Evolutionary conservation across 30 jellyfish, hydroid and myxozoan genomes (phyloP), one percentile per base, ranked within the genome.

Genomic region (Rhopilema esculentum): DNA sequence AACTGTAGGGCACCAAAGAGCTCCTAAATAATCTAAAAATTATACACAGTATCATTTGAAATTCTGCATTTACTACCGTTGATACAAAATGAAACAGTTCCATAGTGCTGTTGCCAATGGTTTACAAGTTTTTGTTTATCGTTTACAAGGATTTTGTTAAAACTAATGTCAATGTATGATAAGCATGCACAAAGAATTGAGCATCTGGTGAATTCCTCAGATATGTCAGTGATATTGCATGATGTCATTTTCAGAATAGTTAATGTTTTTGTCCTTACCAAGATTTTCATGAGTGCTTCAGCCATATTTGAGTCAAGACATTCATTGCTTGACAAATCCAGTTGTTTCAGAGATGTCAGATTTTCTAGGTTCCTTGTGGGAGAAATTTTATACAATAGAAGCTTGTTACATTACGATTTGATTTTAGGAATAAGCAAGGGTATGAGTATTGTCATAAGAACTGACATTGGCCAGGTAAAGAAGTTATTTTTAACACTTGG

Each of bases 151-250:
- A 61, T 32, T 17, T 33, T 76, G 65, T 84, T 84, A 73, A 84
- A 84, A 72, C 93, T 84, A 79, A 84, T 80, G 53, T 84, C 93
- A 32, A 84, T n/a, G n/a, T 50, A 53, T 7, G 31, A 66, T 25
- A 84, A 62, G 51, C 52, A 32, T 23, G 29, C 49, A 57, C 93
- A 84, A 12, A 18, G 40, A 33, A 17, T 76, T 16, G 77, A 73
- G n/a, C 81, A 24, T 8, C 17, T 25, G 8, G 32, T 9, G 52
- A 84, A 84, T 18, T n/a, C 81, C n/a, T 73, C 87, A 20, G 93
- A 53, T n/a, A 84, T 79, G 28, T 66, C 18, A 12, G 23, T 19
- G 25, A 84, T 72, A 50, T 49, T 66, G 80, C 93, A 84, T 84
- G 93, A 84, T 0, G 87, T 72, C 86, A 84, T 84, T 71, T 57